Evolutionary conservation across 2,797 vertebrate genomes (phyloP), one percentile per base, ranked within the genome.

Genomic region (Sebastiscus tertius): DNA sequence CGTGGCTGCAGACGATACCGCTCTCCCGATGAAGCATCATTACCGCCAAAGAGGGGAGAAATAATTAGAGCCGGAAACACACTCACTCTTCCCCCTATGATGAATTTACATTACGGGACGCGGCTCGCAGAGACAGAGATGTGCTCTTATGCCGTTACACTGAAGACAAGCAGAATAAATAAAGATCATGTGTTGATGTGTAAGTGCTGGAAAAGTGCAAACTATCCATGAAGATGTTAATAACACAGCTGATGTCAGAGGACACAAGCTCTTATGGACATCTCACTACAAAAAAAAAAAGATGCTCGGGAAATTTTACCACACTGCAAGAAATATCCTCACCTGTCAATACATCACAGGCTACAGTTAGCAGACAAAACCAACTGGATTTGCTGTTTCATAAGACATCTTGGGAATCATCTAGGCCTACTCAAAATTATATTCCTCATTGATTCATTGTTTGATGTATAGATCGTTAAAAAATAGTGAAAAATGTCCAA

Each of bases 1-100:
- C 12, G 31, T 72, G 85, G 77, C 71, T 81, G 75, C 20, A 69
- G 75, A 85, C 7, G 79, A 88, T 77, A 75, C 20, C n/a, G 1
- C 60, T 84, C 82, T 86, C 65, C 39, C 58, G 7, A 77, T 85
- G 81, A 87, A 87, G 83, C 42, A 68, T 80, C 83, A 80, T 90
- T 92, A 91, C 34, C 4, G 20, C 68, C 82, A 81, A 84, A 88
- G 76, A 91, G 66, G n/a, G 55, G 65, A 80, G 82, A 90, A 88
- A 89, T 90, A 90, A 93, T 92, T 89, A 80, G 72, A 83, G 52
- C 59, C 20, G 22, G 62, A 82, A 52, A 79, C 27, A 36, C 58
- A 16, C 56, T 81, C 34, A 52, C 67, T 81, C 29, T 59, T 62
- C 36, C 42, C 64, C 75, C 75, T 27, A 42, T 79, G 59, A 85